Evolutionary conservation across 2,888 invertebrate species (phyloP).

Genomic region (Drosophila emarginata): DNA sequence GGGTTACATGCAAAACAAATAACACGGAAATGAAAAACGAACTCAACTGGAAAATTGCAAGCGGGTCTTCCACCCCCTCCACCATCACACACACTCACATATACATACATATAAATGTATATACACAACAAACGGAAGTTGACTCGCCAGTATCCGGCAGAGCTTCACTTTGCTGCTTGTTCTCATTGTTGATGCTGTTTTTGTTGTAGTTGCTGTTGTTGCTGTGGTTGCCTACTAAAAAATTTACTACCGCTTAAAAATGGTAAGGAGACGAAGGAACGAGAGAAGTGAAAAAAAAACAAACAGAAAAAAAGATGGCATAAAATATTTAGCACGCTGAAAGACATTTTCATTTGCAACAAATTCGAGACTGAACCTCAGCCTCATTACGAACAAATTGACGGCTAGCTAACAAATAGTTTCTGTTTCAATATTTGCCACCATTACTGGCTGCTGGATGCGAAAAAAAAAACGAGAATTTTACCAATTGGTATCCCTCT

Average conservation of each 20-base stretch:
- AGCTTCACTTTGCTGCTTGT: slow-evolving; percentile 61
- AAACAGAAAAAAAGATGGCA: slow-evolving; percentile 43
- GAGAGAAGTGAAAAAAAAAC: slow-evolving; percentile 18
- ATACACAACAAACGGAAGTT: slow-evolving; percentile 52
- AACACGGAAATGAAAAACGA: slow-evolving; percentile 76
- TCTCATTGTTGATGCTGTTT: slow-evolving; percentile 29
- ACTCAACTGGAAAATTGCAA: slow-evolving; percentile 75
- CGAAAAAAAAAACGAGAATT: slow-evolving; percentile 9
- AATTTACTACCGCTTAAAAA: slow-evolving; percentile 64
- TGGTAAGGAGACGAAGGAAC: slow-evolving; percentile 34
- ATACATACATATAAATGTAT: slow-evolving; percentile 22
- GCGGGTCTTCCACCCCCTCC: slow-evolving; percentile 14
- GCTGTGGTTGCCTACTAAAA: slow-evolving; percentile 56
- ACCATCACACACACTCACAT: slow-evolving; percentile 26
- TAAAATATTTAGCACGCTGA: slow-evolving; percentile 62
- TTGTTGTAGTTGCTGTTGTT: slow-evolving; percentile 21
- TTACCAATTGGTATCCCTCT: background rate
- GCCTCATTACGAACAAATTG: slow-evolving; percentile 54
- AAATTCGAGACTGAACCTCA: slow-evolving; percentile 28
- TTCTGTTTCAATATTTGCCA: slow-evolving; percentile 48
- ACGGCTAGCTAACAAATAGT: slow-evolving; percentile 52
- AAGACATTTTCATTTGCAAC: slow-evolving; percentile 62
- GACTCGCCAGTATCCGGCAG: slow-evolving; percentile 62
- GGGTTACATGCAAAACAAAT: slow-evolving; percentile 68
- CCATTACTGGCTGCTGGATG: slow-evolving; percentile 26